Conservation (phyloP, 2,888 invertebrate genomes). For the Cantharis nigra region DNA sequence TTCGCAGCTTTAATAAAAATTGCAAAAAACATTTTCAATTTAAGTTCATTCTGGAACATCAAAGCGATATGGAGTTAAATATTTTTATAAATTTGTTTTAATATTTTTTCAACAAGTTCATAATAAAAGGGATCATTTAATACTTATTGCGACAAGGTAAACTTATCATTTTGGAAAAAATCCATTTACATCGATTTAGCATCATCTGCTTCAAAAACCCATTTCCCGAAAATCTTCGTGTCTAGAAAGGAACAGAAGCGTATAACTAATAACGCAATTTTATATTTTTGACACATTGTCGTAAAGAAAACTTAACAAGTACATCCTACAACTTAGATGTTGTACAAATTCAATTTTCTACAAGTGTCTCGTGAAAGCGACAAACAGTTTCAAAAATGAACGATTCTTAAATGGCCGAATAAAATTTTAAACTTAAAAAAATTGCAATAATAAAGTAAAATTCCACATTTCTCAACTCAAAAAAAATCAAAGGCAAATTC, state of each 20-base stretch:
- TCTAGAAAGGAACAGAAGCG: slow-evolving; percentile 6
- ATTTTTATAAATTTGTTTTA: background rate
- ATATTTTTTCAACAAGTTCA: background rate
- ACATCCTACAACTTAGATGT: slow-evolving; percentile 4
- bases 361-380: slow-evolving; percentile 5
- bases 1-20: background rate
- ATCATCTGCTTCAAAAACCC: slow-evolving; percentile 4
- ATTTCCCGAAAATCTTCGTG: slow-evolving; percentile 3
- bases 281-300: slow-evolving; percentile 16
- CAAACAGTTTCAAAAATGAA: background rate
- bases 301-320: slow-evolving; percentile 7
- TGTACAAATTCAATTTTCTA: slow-evolving; percentile 14
- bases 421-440: background rate
- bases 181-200: slow-evolving; percentile 6
- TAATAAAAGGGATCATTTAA: background rate
- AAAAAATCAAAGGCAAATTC: background rate
- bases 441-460: too few relatives aligned
- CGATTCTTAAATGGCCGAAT: background rate
- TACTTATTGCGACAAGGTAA: slow-evolving; percentile 2
- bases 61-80: background rate
- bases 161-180: slow-evolving; percentile 7
- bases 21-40: background rate
- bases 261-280: slow-evolving; percentile 17
- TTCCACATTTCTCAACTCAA: background rate
- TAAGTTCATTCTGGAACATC: background rate